These are phyloP conservation scores for Bombus superbus DNA, from an alignment of 1,140 invertebrate species.

Conservation along the genomic window DNA sequence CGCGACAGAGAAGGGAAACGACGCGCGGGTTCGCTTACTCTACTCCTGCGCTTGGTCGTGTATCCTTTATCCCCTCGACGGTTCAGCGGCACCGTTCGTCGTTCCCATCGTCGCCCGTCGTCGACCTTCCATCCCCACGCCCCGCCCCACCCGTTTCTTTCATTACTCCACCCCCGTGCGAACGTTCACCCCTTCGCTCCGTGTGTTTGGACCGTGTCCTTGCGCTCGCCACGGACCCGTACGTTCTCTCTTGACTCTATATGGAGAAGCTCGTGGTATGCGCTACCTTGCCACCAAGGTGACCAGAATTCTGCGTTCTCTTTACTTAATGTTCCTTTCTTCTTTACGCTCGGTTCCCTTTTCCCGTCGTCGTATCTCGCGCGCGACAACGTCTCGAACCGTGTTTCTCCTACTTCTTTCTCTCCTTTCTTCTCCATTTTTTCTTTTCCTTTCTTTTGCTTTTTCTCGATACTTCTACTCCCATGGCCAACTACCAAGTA, in stretches of 20 bases:
- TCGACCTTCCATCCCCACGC: constrained; percentile 10
- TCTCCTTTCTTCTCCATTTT: neutral
- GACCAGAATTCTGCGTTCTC: constrained; percentile 26
- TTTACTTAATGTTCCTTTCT: constrained; percentile 7
- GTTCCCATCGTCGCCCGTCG: constrained; percentile 40
- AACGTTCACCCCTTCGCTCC: constrained; percentile 35
- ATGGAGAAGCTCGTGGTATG: constrained; percentile 34
- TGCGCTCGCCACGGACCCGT: constrained; percentile 11
- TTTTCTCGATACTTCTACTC: no score
- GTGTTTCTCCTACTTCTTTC: no score
- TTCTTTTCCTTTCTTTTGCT: no score
- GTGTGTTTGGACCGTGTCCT: constrained; percentile 31
- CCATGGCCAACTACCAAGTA: no score
- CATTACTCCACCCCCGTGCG: constrained; percentile 37
- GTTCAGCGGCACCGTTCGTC: neutral
- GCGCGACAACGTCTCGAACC: no score
- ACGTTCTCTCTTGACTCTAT: constrained; percentile 9
- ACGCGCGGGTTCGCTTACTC: neutral
- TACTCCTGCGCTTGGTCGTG: neutral
- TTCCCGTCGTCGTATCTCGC: neutral
- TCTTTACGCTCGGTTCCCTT: neutral
- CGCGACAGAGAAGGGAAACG: neutral
- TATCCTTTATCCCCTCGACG: constrained; percentile 26
- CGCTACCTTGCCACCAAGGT: constrained; percentile 17
- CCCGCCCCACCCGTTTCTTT: constrained; percentile 11